Evolutionary conservation across 2,888 invertebrate genomes (phyloP).

Genomic region (Amorpha juglandis): DNA sequence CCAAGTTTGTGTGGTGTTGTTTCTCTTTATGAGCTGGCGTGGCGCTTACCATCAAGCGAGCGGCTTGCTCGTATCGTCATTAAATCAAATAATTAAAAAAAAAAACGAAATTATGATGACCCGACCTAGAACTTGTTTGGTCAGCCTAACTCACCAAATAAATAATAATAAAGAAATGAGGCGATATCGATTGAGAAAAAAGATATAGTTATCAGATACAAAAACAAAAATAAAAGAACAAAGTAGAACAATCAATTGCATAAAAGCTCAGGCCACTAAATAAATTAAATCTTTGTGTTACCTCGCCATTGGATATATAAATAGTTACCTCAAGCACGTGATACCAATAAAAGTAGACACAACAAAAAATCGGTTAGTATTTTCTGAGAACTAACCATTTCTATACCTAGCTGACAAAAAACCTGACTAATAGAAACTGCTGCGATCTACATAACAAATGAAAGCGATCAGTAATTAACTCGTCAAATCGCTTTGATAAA

Average conservation of each 20-base stretch:
- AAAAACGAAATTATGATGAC: no score
- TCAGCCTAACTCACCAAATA: no score
- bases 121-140: no score
- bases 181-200: neutral
- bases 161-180: no score
- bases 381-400: constrained; percentile 16
- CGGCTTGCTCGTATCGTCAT: no score
- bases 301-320: constrained; percentile 5
- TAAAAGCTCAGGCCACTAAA: constrained; percentile 2
- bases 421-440: constrained; percentile 6
- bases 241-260: neutral
- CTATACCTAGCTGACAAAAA: constrained; percentile 7
- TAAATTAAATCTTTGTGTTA: constrained; percentile 13
- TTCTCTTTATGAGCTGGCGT: no score
- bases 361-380: constrained; percentile 5
- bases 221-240: neutral
- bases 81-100: no score
- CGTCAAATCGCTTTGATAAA: neutral
- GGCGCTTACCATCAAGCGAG: no score
- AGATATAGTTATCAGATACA: neutral
- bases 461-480: constrained; percentile 17
- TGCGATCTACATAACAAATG: constrained; percentile 17
- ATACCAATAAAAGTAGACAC: neutral
- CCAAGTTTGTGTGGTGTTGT: no score
- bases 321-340: neutral